A percentile compares a stretch with the other conserved stretches of the same genome.
Evolutionary conservation across 1,140 invertebrate genomes (phyloP).

Genomic region (Plutomurus gul): DNA sequence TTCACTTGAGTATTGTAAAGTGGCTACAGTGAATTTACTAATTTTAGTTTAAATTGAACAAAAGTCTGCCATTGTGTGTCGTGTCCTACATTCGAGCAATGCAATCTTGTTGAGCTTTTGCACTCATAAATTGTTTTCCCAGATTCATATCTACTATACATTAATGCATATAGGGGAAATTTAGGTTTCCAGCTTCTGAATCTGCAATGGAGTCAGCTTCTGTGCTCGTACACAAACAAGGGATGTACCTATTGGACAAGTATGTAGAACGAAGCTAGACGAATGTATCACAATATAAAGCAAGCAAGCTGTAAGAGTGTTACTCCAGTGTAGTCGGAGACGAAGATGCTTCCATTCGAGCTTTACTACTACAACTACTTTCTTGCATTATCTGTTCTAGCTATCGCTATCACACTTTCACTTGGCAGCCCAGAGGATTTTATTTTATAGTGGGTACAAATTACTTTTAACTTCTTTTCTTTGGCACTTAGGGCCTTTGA

Average conservation of each 20-base stretch:
- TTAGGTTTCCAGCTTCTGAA: neutral
- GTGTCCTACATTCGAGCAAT: neutral
- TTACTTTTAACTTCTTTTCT: constrained; percentile 30
- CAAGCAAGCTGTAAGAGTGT: constrained; percentile 12
- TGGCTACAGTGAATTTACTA: constrained; percentile 15
- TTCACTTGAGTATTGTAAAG: neutral
- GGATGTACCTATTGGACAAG: too few species aligned
- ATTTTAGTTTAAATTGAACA: constrained; percentile 20
- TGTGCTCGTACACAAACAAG: too few species aligned
- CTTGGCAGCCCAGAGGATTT: constrained; percentile 22
- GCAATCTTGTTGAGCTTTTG: constrained; percentile 6
- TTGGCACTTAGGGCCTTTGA: constrained; percentile 28
- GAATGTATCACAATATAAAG: constrained; percentile 16
- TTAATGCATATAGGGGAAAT: constrained; percentile 21
- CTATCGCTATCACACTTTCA: constrained; percentile 28
- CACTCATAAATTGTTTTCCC: constrained; percentile 36
- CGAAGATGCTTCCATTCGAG: constrained; percentile 4
- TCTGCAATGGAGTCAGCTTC: too few species aligned
- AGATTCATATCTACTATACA: constrained; percentile 32
- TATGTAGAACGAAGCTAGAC: too few species aligned
- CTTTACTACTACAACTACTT: constrained; percentile 14
- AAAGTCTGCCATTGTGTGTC: neutral
- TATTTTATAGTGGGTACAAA: constrained; percentile 30
- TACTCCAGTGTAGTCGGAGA: neutral
- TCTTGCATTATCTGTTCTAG: neutral